Conservation (phyloP, 2,113 vertebrate genomes). For the Dermatemys mawii region DNA sequence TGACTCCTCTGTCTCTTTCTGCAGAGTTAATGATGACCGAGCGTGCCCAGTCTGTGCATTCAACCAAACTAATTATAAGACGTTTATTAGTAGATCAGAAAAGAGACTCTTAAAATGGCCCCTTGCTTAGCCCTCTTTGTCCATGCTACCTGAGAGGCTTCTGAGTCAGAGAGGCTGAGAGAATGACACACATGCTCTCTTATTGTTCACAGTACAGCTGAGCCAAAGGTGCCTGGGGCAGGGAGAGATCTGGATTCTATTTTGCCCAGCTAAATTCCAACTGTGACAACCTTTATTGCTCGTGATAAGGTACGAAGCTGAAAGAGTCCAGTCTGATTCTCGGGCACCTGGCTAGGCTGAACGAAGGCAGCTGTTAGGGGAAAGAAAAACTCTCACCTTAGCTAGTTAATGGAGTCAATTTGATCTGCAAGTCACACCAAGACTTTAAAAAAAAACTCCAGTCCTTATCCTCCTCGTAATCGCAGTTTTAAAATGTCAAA, state of each 20-base stretch:
- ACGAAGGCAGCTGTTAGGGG: background rate
- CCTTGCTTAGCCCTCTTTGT: background rate
- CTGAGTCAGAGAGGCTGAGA: background rate
- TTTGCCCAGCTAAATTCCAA: background rate
- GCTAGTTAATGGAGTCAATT: background rate
- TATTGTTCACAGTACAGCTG: background rate
- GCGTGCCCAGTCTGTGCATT: background rate
- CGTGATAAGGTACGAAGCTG: background rate
- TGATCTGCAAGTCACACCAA: background rate
- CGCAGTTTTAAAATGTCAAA: background rate
- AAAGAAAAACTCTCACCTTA: rapidly evolving
- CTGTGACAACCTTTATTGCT: background rate
- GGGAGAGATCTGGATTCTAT: background rate
- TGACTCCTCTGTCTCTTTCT: background rate
- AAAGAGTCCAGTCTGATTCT: background rate
- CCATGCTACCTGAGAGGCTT: background rate
- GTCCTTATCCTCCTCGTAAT: background rate
- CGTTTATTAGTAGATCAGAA: background rate
- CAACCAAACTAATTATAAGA: background rate
- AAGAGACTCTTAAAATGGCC: background rate
- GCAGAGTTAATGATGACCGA: background rate
- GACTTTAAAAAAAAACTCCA: background rate
- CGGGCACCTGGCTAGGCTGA: background rate
- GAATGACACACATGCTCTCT: background rate
- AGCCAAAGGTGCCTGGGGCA: background rate